Evolutionary conservation across 2,888 invertebrate species (phyloP), one percentile per base, ranked within the genome.

Genomic region (Galeruca laticollis): DNA sequence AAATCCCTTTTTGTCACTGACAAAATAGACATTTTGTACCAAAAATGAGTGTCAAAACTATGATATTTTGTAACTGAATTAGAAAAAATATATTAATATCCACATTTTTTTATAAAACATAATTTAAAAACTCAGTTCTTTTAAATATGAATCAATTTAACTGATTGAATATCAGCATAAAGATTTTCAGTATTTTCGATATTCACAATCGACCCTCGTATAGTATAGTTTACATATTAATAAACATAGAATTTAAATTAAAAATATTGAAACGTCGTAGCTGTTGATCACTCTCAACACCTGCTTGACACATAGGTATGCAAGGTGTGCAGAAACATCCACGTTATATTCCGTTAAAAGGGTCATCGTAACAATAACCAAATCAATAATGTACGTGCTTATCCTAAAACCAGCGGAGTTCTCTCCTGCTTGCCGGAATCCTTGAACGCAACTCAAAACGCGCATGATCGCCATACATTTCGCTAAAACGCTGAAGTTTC

Each of bases 311-410:
- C 13, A 60, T 21, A 69, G 56, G 52, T 49, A 65, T 54, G 64
- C 68, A 68, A 64, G 68, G 63, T 68, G 65, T 60, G 65, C 49
- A 43, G 56, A 56, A 60, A 60, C 60, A 52, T 65, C 43, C 37
- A 54, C 21, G 40, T 63, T 56, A 26, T 64, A 60, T 62, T 60
- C 26, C 37, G 62, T 62, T 68, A 69, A 74, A 74, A 72, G 63
- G 73, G 73, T 73, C 73, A 71, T 73, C 73, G 73, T 62, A 68
- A 71, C 77, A 77, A 79, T 78, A 78, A 79, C 76, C 72, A 74
- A 79, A 79, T 79, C 79, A 79, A 79, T 79, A 79, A 77, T 79
- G 76, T 71, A 77, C 75, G 73, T 75, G 77, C 77, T 75, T 74
- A 76, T 74, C 74, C 75, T 70, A 72, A 73, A 72, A 69, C 70